Percentiles rank a stretch among this genome's conserved stretches.
phyloP scores from a whole-genome alignment of 2,113 vertebrate genomes.

The Brevimyrus niger region DNA sequence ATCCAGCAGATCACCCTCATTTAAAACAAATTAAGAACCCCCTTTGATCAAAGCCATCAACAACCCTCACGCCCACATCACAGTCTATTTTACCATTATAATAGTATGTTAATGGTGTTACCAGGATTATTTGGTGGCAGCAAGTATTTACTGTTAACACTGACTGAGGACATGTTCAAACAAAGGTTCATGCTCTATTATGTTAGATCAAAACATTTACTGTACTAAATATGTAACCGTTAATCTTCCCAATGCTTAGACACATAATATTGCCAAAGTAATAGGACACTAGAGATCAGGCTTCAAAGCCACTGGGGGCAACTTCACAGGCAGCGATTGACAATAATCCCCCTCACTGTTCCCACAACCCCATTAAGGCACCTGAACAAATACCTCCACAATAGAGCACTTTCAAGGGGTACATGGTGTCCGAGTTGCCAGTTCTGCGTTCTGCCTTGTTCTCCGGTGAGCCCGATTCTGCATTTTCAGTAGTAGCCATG shows the following conservation, averaged over 20 bases:
- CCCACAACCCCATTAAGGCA: neutral
- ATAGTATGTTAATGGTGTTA: neutral
- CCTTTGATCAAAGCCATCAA: neutral
- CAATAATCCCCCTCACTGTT: neutral
- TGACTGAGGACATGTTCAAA: neutral
- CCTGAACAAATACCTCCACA: slow-evolving; percentile 78
- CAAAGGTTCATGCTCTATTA: neutral
- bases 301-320: neutral
- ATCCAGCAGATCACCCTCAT: neutral
- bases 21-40: neutral
- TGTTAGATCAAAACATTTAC: neutral
- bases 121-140: neutral
- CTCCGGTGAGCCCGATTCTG: slow-evolving; percentile 63
- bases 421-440: slow-evolving; percentile 62
- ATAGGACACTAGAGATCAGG: neutral
- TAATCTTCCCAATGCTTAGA: neutral
- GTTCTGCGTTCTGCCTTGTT: slow-evolving; percentile 66
- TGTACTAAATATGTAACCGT: neutral
- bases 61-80: neutral
- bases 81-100: neutral
- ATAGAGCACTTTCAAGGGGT: slow-evolving; percentile 88
- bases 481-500: slow-evolving; percentile 76
- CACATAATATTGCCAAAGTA: neutral
- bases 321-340: neutral
- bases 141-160: neutral